Evolutionary conservation across 2,888 invertebrate species (phyloP), one percentile per base, ranked within the genome.

Genomic region (Diarsia rubi): DNA sequence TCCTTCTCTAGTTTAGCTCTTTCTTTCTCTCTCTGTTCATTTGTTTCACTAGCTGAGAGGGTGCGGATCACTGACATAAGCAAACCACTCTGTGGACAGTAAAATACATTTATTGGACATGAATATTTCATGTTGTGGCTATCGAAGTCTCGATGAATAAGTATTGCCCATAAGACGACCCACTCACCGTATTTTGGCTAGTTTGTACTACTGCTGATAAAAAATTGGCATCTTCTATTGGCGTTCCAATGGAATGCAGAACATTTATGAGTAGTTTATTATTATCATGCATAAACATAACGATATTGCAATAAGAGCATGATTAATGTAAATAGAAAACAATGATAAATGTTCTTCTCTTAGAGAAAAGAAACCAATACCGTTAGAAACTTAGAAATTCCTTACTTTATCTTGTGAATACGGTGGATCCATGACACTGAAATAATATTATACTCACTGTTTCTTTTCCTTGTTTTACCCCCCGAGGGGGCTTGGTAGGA

Each of bases 61-160:
- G 99, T 99, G 84, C 99, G 97, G 86, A 99, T 99, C 65, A 99
- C 99, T 75, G 99, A 98, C 98, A 99, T 99, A 86, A 99, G 96
- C 75, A 98, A 97, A 74, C 98, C 98, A 92, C 98, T 98, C 98
- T 98, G 73, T 49, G 16, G 93, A 44, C 72, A 84, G 52, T 1
- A 8, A 1, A 44, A 14, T 44, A 37, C 6, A 14, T 49, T 65
- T 12, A 12, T 3, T 42, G 31, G 9, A 16, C 27, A 24, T 44
- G 4, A 24, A 27, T 47, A 8, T 21, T 3, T 9, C 60, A 31
- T 49, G 11, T 31, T 45, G 2, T 62, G 0, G 8, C 8, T 27
- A 8, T 11, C 3, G 0, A 27, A 67, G 16, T 44, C 1, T 31
- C 4, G 3, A 27, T 19, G 9, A 27, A 21, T 65, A 37, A 16